Base-by-base conservation (phyloP, 2,113 vertebrate genomes). In the Antechinus stuartii region DNA sequence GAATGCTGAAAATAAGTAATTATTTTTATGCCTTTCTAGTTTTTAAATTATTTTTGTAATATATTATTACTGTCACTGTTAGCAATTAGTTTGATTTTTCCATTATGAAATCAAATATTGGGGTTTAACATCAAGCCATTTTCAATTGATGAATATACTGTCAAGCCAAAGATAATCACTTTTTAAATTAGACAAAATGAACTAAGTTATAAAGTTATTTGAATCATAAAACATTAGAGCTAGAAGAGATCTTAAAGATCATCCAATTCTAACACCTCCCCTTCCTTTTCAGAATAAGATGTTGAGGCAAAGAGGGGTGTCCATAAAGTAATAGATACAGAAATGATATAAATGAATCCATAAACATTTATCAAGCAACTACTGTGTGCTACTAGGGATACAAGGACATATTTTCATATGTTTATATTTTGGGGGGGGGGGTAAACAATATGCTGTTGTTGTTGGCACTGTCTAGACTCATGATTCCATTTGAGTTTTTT, bases 101-200 rank as follows among this genome's bases (percentile, higher is more conserved):
- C 90, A 91, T 47, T 91, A 96, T 97, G 96, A 97, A 96, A 76
- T 94, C 54, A 90, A 93, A 49, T 96, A 95, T 97, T 89, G 96
- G 94, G 54, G 91, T 96, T 96, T 97, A 96, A 97, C 97, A 97
- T 98, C 96, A 96, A 97, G 94, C 96, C 91, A 96, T 95, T 97
- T 97, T 96, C 95, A 97, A 94, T 93, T 55, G 6, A n/a, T 57
- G 53, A 61, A 96, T 55, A 92, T 94, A 92, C 54, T 54, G 50
- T 92, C 91, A 89, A 27, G 93, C 92, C 90, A 96, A 96, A 96
- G 96, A 92, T 76, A 16, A 25, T 0, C 22, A 42, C 42, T 97
- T 76, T 53, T 95, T 95, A 94, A 55, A 84, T 92, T 57, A 91
- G 0, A 90, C 68, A 89, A 95, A 96, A 90, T 3, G 3, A 55